phyloP scores from a whole-genome alignment of 2,888 invertebrate species.

The Fragum sueziense region DNA sequence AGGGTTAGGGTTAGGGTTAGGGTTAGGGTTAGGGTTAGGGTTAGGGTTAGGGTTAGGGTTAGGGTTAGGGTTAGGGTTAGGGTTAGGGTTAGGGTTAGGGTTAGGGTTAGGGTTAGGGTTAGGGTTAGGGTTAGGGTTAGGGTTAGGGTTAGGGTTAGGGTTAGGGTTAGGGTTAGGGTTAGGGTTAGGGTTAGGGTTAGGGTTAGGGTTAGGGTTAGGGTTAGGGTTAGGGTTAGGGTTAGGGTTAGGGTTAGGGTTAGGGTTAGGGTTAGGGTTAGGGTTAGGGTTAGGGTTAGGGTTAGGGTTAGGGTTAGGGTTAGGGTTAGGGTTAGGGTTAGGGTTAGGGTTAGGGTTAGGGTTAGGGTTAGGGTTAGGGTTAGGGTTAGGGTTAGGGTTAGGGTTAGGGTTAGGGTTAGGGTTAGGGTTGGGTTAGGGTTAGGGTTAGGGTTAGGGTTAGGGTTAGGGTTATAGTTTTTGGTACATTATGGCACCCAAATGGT shows the following conservation, averaged over 20 bases:
- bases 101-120: not conserved
- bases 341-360: slow-evolving; percentile 34
- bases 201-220: slow-evolving; percentile 53
- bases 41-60: slow-evolving; percentile 20
- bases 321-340: slow-evolving; percentile 15
- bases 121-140: not conserved
- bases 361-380: slow-evolving; percentile 37
- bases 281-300: slow-evolving; percentile 53
- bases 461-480: too few species aligned
- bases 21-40: slow-evolving; percentile 32
- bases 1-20: slow-evolving; percentile 41
- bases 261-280: slow-evolving; percentile 57
- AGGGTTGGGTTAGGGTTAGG: slow-evolving; percentile 32
- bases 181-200: slow-evolving; percentile 59
- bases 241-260: slow-evolving; percentile 36
- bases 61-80: slow-evolving; percentile 46
- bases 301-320: slow-evolving; percentile 26
- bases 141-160: slow-evolving; percentile 29
- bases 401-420: too few species aligned
- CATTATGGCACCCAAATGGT: too few species aligned
- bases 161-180: slow-evolving; percentile 61
- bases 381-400: slow-evolving; percentile 46
- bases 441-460: slow-evolving; percentile 44
- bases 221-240: slow-evolving; percentile 47
- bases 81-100: not conserved